Evolutionary conservation across 2,888 invertebrate genomes (phyloP).

Genomic region (Limnephilus rhombicus): DNA sequence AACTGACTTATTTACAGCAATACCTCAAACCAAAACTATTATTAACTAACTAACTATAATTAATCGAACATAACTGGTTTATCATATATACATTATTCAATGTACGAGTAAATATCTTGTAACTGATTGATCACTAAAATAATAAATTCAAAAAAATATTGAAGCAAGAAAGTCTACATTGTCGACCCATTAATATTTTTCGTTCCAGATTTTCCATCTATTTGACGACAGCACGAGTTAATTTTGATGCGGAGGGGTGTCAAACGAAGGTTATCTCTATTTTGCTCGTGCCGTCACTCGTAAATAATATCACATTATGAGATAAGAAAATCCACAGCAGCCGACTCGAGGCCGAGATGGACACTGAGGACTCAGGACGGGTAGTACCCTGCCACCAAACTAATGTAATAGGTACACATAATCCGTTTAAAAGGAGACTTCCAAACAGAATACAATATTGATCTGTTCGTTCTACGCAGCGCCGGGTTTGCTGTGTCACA

Average conservation of each 20-base stretch:
- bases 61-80: no score
- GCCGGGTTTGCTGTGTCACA: neutral
- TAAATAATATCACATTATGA: neutral
- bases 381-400: neutral
- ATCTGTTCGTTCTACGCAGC: neutral
- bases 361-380: neutral
- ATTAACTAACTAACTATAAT: no score
- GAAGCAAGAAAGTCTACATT: neutral
- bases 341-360: neutral
- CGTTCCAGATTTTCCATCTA: neutral
- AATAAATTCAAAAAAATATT: neutral
- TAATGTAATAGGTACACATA: neutral
- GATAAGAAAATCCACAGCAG: neutral
- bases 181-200: neutral
- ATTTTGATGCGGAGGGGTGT: neutral
- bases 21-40: no score
- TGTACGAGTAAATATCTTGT: no score
- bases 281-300: neutral
- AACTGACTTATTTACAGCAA: neutral
- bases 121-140: neutral
- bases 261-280: neutral
- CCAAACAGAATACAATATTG: neutral
- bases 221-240: neutral
- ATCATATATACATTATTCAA: no score
- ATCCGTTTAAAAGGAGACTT: neutral